phyloP scores from a whole-genome alignment of 2,797 vertebrate species.

The Microchirus variegatus region DNA sequence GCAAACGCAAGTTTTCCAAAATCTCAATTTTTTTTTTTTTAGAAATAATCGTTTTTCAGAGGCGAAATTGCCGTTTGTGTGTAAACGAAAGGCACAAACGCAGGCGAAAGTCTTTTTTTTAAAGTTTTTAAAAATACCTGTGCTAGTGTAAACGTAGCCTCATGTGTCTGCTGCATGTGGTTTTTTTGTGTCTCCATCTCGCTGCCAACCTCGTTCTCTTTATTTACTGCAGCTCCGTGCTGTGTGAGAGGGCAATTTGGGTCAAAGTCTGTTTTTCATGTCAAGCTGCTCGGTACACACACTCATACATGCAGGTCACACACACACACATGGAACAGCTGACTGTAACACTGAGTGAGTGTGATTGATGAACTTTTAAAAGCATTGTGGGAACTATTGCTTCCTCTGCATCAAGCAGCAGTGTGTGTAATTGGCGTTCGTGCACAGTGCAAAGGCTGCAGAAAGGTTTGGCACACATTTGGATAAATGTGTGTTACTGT shows the following conservation, averaged over 20 bases:
- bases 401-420: slow-evolving; percentile 4
- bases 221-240: slow-evolving; percentile 4
- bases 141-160: too few relatives aligned
- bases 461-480: slow-evolving; percentile 6
- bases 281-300: not conserved
- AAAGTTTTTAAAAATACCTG: too few relatives aligned
- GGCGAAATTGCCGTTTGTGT: too few relatives aligned
- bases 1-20: too few relatives aligned
- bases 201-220: slow-evolving; percentile 5
- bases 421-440: slow-evolving; percentile 8
- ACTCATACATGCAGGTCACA: too few relatives aligned
- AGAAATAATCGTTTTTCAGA: too few relatives aligned
- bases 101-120: too few relatives aligned
- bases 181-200: slow-evolving; percentile 9
- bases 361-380: slow-evolving; percentile 16
- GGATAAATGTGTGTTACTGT: slow-evolving; percentile 14
- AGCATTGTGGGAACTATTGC: slow-evolving; percentile 27
- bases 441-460: not conserved
- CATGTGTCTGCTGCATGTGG: slow-evolving; percentile 4
- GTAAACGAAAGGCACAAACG: too few relatives aligned
- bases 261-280: slow-evolving; percentile 10
- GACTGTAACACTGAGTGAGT: slow-evolving; percentile 7
- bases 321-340: slow-evolving; percentile 4
- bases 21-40: too few relatives aligned
- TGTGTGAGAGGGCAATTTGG: slow-evolving; percentile 5